phyloP scores from a whole-genome alignment of 2,113 vertebrate species.

The Serinus canaria region DNA sequence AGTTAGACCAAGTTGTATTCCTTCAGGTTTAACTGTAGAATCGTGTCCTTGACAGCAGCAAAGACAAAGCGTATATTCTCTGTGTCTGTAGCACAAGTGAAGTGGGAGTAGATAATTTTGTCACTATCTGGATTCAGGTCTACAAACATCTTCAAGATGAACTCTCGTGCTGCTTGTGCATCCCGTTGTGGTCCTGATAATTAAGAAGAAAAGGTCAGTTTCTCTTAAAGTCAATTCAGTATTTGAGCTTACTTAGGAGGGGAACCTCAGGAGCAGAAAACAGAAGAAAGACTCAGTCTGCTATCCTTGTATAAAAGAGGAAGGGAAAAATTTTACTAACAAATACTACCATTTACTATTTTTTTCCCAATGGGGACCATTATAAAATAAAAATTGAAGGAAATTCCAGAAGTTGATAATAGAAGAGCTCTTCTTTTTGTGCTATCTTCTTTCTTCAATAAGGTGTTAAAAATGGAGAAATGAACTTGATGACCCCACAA shows the following conservation, averaged over 20 bases:
- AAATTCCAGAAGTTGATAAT: neutral
- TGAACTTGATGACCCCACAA: neutral
- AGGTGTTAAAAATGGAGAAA: neutral
- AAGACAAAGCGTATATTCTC: slow-evolving; percentile 96
- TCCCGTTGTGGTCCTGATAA: slow-evolving; percentile 86
- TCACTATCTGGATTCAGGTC: slow-evolving; percentile 95
- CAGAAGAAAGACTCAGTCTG: neutral
- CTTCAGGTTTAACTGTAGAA: slow-evolving; percentile 93
- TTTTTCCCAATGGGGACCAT: neutral
- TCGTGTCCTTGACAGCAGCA: slow-evolving; percentile 93
- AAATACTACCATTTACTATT: neutral
- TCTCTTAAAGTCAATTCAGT: neutral
- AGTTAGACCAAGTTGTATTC: slow-evolving; percentile 91
- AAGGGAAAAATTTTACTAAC: neutral
- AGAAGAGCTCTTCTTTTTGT: neutral
- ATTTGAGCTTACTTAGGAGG: neutral
- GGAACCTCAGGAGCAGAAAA: neutral
- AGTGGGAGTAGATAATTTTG: slow-evolving; percentile 97
- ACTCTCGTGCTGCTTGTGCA: slow-evolving; percentile 90
- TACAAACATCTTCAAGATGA: slow-evolving; percentile 97
- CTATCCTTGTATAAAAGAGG: neutral
- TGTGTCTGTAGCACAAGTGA: slow-evolving; percentile 95
- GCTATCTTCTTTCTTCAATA: neutral
- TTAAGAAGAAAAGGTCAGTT: slow-evolving; percentile 16
- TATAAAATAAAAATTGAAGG: neutral